Percentiles rank a stretch among this genome's conserved stretches.
These are phyloP conservation scores for Chrysolina americana DNA, from an alignment of 2,888 invertebrate genomes.

Conservation along the genomic window DNA sequence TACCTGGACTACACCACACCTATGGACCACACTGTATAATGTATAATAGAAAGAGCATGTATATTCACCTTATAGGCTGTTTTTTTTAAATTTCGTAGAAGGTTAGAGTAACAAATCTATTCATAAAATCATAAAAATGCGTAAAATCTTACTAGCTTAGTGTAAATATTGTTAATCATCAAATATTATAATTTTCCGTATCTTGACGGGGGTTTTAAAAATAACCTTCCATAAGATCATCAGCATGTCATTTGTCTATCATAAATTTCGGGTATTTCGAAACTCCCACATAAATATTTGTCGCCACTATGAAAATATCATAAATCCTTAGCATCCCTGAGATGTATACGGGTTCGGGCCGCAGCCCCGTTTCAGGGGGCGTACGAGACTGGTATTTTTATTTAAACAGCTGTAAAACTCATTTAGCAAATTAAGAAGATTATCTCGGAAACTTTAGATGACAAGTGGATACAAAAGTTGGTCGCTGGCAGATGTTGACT, in stretches of 20 bases:
- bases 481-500: conserved; percentile 42
- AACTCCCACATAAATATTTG: conserved; percentile 45
- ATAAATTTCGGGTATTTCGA: conserved; percentile 25
- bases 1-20: too few species aligned
- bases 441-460: conserved; percentile 44
- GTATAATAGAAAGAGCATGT: too few species aligned
- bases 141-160: not conserved
- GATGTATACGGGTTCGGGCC: conserved; percentile 36
- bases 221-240: conserved; percentile 13
- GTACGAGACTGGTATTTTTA: conserved; percentile 48
- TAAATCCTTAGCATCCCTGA: conserved; percentile 47
- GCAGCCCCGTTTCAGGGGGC: conserved; percentile 25
- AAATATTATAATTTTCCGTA: not conserved
- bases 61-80: too few species aligned
- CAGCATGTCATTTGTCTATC: conserved; percentile 18
- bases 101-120: not conserved
- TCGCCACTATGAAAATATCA: conserved; percentile 43
- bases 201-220: conserved; percentile 8
- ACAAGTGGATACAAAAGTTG: conserved; percentile 47
- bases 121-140: not conserved
- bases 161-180: conserved; percentile 1
- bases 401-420: conserved; percentile 63
- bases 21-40: too few species aligned
- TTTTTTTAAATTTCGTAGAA: not conserved
- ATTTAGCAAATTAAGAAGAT: conserved; percentile 59